Evolutionary conservation across 2,888 invertebrate genomes (phyloP).

Genomic region (Chrysina gloriosa): DNA sequence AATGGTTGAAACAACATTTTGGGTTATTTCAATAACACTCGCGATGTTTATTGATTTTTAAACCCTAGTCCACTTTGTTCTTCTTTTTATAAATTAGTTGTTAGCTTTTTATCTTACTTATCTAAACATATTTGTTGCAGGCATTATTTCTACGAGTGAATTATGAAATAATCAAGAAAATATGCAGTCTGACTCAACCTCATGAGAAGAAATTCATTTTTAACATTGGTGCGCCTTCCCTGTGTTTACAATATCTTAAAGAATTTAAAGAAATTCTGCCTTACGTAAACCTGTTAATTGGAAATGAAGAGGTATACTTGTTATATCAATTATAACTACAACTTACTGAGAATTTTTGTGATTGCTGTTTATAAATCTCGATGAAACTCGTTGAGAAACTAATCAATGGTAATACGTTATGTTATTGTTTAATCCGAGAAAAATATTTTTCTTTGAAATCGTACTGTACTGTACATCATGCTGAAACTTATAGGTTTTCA

Average conservation of each 20-base stretch:
- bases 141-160: slow-evolving; percentile 53
- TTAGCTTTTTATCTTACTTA: background rate
- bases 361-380: background rate
- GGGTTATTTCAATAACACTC: too few relatives aligned
- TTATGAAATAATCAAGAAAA: slow-evolving; percentile 42
- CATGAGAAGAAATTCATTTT: slow-evolving; percentile 49
- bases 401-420: too few relatives aligned
- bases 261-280: slow-evolving; percentile 48
- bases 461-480: too few relatives aligned
- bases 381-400: background rate
- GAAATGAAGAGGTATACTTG: slow-evolving; percentile 53
- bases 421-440: too few relatives aligned
- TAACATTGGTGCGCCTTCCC: slow-evolving; percentile 53
- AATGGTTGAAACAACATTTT: too few relatives aligned
- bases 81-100: too few relatives aligned
- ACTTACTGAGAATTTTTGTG: background rate
- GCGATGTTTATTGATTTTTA: too few relatives aligned
- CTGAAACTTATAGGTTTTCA: too few relatives aligned
- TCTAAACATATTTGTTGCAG: slow-evolving; percentile 46
- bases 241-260: slow-evolving; percentile 45
- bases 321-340: background rate
- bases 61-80: too few relatives aligned
- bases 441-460: too few relatives aligned
- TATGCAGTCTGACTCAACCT: slow-evolving; percentile 43
- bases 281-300: slow-evolving; percentile 51